Percentiles rank a stretch among this genome's conserved stretches.
These are phyloP conservation scores for Scaeva pyrastri DNA, from an alignment of 2,888 invertebrate genomes.

Conservation along the genomic window DNA sequence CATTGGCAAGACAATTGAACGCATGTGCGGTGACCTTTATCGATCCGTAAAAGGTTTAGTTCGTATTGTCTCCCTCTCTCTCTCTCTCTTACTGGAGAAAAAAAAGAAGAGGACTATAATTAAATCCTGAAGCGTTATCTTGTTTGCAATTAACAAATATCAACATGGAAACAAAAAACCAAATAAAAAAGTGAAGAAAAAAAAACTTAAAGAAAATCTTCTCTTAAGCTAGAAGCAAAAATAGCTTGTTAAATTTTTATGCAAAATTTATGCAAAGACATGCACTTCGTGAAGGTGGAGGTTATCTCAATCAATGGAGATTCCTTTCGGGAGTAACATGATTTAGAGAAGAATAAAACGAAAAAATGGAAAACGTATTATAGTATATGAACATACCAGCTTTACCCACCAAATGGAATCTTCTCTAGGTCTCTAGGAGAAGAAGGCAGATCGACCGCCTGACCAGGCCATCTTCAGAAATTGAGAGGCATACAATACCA, in stretches of 20 bases:
- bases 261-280: conserved; percentile 75
- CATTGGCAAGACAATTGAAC: conserved; percentile 59
- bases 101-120: conserved; percentile 51
- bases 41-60: conserved; percentile 63
- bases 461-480: conserved; percentile 30
- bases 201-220: background rate
- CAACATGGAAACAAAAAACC: conserved; percentile 39
- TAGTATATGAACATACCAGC: too few relatives aligned
- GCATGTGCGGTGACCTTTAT: conserved; percentile 71
- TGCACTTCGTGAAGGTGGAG: conserved; percentile 73
- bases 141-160: conserved; percentile 76
- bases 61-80: background rate
- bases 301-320: conserved; percentile 73
- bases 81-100: background rate
- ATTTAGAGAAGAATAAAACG: conserved; percentile 26
- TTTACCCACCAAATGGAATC: conserved; percentile 38
- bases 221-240: conserved; percentile 44
- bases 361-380: background rate
- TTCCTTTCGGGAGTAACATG: conserved; percentile 47
- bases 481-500: background rate
- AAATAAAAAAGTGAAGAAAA: background rate
- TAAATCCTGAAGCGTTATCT: conserved; percentile 74
- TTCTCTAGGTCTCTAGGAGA: conserved; percentile 5
- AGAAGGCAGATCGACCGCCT: background rate
- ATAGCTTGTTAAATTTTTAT: conserved; percentile 69